phyloP scores from a whole-genome alignment of 1,140 invertebrate species.

The Halesus radiatus region DNA sequence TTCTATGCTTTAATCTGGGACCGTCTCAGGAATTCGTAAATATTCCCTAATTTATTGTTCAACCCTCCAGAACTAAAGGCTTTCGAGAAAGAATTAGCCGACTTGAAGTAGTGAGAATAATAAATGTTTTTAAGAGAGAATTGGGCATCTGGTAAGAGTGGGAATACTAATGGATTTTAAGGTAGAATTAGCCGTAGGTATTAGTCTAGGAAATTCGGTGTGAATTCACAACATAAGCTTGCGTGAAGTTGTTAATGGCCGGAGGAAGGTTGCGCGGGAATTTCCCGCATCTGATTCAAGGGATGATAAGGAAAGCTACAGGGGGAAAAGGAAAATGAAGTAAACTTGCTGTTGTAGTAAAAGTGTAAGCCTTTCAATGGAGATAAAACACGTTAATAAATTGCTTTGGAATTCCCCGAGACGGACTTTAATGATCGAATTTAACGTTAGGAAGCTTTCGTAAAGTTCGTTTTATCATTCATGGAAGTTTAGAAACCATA shows the following conservation, averaged over 20 bases:
- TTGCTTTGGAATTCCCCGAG: too few species aligned
- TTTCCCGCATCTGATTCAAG: background rate
- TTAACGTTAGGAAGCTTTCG: too few species aligned
- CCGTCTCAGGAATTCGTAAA: background rate
- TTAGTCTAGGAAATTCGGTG: background rate
- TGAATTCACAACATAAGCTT: constrained; percentile 5
- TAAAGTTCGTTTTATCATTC: too few species aligned
- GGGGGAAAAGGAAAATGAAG: background rate
- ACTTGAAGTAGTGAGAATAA: background rate
- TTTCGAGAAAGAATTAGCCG: constrained; percentile 7
- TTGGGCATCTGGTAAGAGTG: too few species aligned
- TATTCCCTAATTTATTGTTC: constrained; percentile 3
- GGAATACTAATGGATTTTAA: too few species aligned
- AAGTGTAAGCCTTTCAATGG: too few species aligned
- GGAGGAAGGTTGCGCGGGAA: background rate
- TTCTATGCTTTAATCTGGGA: background rate
- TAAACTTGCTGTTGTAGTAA: too few species aligned
- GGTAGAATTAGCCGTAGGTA: too few species aligned
- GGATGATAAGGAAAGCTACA: background rate
- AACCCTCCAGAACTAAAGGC: background rate
- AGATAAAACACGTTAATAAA: too few species aligned
- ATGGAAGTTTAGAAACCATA: too few species aligned
- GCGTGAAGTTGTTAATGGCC: constrained; percentile 12
- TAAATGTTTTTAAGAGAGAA: too few species aligned
- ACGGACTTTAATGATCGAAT: too few species aligned